phyloP scores from a whole-genome alignment of 2,888 invertebrate species.

The Dryocosmus kuriphilus region DNA sequence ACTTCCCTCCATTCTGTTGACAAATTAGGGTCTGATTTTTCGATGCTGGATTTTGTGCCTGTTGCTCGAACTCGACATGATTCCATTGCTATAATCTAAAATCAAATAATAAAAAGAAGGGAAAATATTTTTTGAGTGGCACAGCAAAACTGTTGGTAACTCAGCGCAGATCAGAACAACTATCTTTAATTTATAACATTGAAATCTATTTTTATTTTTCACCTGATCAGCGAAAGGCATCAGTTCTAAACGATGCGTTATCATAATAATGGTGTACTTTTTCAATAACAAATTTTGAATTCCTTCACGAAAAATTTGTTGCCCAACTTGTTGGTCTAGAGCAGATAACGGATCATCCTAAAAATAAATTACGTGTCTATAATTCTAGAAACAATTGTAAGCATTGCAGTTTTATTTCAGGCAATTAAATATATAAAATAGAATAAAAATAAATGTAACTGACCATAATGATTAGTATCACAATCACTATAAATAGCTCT shows the following conservation, averaged over 20 bases:
- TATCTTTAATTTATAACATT: neutral
- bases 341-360: constrained; percentile 90
- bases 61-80: constrained; percentile 84
- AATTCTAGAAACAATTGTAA: neutral
- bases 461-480: constrained; percentile 85
- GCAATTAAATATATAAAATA: neutral
- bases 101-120: constrained; percentile 1
- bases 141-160: too few relatives aligned
- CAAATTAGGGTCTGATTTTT: constrained; percentile 79
- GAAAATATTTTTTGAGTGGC: too few relatives aligned
- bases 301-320: constrained; percentile 87
- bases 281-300: constrained; percentile 83
- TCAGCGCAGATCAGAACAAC: too few relatives aligned
- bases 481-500: constrained; percentile 89
- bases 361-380: constrained; percentile 45
- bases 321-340: constrained; percentile 87
- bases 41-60: constrained; percentile 81
- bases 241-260: constrained; percentile 87
- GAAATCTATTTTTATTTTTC: constrained; percentile 51
- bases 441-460: constrained; percentile 59
- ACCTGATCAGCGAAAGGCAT: constrained; percentile 86
- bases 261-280: constrained; percentile 85
- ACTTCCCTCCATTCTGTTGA: constrained; percentile 79
- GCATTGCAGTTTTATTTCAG: too few relatives aligned
- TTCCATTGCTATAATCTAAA: constrained; percentile 87